A percentile compares a stretch with the other conserved stretches of the same genome.
These are phyloP conservation scores for Philopotamus ludificatus DNA, from an alignment of 1,140 invertebrate species.

Conservation along the genomic window DNA sequence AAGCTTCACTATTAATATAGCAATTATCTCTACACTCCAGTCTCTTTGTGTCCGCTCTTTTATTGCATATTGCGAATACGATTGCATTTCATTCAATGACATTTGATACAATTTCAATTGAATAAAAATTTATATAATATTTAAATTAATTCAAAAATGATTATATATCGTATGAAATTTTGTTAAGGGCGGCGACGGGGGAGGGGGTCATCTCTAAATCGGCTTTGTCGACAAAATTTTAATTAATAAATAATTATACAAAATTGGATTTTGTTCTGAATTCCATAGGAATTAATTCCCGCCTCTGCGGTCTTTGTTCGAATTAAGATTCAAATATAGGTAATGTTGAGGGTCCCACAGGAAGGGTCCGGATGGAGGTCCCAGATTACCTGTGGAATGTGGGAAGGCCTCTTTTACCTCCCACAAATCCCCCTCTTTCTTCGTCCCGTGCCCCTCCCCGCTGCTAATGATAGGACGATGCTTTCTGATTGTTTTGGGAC, in stretches of 20 bases:
- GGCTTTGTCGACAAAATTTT: too few relatives aligned
- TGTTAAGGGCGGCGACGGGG: neutral
- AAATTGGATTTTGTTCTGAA: neutral
- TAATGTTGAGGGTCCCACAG: neutral
- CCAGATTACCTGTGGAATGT: conserved; percentile 22
- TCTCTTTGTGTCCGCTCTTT: too few relatives aligned
- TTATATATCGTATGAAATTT: too few relatives aligned
- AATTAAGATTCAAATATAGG: conserved; percentile 16
- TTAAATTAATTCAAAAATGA: too few relatives aligned
- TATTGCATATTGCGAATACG: too few relatives aligned
- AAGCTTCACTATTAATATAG: too few relatives aligned
- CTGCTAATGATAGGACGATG: conserved; percentile 16
- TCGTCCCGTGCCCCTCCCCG: neutral
- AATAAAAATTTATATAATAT: too few relatives aligned
- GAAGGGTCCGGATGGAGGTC: neutral
- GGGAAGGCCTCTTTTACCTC: neutral
- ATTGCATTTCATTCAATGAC: too few relatives aligned
- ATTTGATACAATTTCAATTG: too few relatives aligned
- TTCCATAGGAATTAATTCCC: neutral
- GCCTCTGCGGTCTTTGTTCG: neutral
- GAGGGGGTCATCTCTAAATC: neutral
- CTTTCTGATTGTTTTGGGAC: conserved; percentile 26
- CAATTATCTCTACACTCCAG: too few relatives aligned
- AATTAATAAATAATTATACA: too few relatives aligned
- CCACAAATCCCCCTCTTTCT: too few relatives aligned